A percentile compares a stretch with the other conserved stretches of the same genome.
Conservation (phyloP, 2,113 vertebrate species). For the Calidris pugnax region DNA sequence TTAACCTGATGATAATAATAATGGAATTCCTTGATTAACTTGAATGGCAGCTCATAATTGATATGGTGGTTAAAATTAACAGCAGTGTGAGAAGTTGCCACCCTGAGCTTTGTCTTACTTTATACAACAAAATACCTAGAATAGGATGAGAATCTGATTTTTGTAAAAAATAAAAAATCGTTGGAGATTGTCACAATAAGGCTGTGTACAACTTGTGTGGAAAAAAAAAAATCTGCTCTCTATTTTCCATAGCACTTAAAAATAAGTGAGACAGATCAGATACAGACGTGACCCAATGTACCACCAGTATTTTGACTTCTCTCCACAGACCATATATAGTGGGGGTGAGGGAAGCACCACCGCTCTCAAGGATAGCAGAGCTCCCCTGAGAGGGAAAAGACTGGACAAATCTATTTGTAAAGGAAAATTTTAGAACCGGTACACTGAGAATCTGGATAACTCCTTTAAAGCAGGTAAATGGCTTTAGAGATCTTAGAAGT, state of each 20-base stretch:
- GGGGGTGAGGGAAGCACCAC: background rate
- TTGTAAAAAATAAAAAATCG: background rate
- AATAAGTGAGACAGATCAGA: background rate
- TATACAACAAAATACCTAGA: slow-evolving; percentile 38
- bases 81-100: slow-evolving; percentile 35
- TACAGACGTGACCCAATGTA: background rate
- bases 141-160: background rate
- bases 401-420: background rate
- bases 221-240: background rate
- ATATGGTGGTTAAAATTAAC: slow-evolving; percentile 82
- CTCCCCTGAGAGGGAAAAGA: background rate
- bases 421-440: background rate
- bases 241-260: background rate
- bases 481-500: background rate
- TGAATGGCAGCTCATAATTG: slow-evolving; percentile 73
- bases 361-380: background rate
- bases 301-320: background rate
- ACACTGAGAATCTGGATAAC: background rate
- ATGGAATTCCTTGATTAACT: slow-evolving; percentile 74
- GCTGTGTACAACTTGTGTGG: background rate
- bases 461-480: background rate
- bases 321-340: background rate
- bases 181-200: background rate
- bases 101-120: slow-evolving; percentile 61
- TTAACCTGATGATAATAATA: slow-evolving; percentile 69